Base-by-base conservation (phyloP, 37 sponge, comb jelly and placozoan genomes). In the Halisarca cf. caerulea region DNA sequence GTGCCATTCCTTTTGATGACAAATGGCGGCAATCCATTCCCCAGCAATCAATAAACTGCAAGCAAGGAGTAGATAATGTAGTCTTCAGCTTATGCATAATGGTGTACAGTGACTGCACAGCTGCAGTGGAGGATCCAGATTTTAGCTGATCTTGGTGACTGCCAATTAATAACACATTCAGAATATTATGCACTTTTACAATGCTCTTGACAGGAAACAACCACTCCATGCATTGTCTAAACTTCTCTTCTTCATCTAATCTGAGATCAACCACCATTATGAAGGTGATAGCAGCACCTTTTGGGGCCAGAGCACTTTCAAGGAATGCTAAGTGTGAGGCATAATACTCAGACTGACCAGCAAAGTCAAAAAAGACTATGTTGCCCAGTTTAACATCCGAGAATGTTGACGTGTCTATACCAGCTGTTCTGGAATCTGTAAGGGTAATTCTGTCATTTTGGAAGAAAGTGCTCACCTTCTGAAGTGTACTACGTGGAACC, bases 381-480 rank as follows among this genome's bases (percentile, higher is more conserved):
- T 15, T 62, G 30, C 64, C 64, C 6, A 30, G 15, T 62, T 62
- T 62, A 20, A 5, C 30, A 62, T 15, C 15, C 6, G 25, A 7
- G 18, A 62, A 20, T 15, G n/a, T 7, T 15, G 6, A 20, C 6
- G 30, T 28, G 30, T 62, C 64, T 20, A 62, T 62, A 20, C 64
- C 64, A 62, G 64, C 64, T 30, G 64, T 62, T 62, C 64, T 55
- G n/a, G n/a, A n/a, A n/a, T n/a, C n/a, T n/a, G n/a, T n/a, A n/a
- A n/a, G n/a, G n/a, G n/a, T n/a, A n/a, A n/a, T n/a, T n/a, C n/a
- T n/a, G n/a, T n/a, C n/a, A n/a, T n/a, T n/a, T n/a, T n/a, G n/a
- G n/a, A n/a, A n/a, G n/a, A n/a, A n/a, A n/a, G n/a, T n/a, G n/a
- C n/a, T n/a, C n/a, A n/a, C n/a, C n/a, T n/a, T n/a, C n/a, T n/a